phyloP scores from a whole-genome alignment of 2,888 invertebrate genomes.

The Lapara coniferarum region DNA sequence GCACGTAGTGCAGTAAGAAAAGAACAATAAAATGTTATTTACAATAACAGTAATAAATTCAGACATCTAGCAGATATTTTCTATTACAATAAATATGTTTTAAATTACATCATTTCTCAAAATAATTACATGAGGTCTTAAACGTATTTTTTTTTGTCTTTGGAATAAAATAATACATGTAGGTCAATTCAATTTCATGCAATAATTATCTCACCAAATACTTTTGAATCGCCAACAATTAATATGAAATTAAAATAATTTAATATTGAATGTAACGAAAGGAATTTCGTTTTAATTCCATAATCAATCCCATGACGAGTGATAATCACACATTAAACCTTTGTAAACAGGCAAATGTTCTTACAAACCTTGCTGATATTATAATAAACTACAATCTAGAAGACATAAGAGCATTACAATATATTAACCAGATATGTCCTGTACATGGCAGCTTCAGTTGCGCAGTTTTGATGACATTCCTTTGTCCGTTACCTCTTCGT shows the following conservation, averaged over 20 bases:
- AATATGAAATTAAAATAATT: not conserved
- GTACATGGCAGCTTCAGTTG: not conserved
- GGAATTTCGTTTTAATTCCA: not conserved
- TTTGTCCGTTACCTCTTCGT: not conserved
- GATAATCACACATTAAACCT: too few species aligned
- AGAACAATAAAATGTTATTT: constrained; percentile 13
- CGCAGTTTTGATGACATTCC: not conserved
- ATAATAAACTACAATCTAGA: not conserved
- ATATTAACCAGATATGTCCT: not conserved
- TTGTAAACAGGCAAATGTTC: not conserved
- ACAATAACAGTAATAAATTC: constrained; percentile 20
- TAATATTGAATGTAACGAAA: not conserved
- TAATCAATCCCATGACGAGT: constrained; percentile 1
- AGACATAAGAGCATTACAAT: not conserved
- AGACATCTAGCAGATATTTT: constrained; percentile 14
- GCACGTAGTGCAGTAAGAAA: constrained; percentile 8
- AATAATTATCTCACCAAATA: not conserved
- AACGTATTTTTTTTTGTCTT: constrained; percentile 2
- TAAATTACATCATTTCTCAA: not conserved
- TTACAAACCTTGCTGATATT: not conserved
- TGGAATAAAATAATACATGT: constrained; percentile 9
- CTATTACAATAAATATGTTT: not conserved
- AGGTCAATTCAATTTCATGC: not conserved
- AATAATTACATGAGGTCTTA: not conserved
- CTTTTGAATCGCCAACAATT: not conserved